phyloP scores from a whole-genome alignment of 2,888 invertebrate genomes.

The Polydrusus tereticollis region DNA sequence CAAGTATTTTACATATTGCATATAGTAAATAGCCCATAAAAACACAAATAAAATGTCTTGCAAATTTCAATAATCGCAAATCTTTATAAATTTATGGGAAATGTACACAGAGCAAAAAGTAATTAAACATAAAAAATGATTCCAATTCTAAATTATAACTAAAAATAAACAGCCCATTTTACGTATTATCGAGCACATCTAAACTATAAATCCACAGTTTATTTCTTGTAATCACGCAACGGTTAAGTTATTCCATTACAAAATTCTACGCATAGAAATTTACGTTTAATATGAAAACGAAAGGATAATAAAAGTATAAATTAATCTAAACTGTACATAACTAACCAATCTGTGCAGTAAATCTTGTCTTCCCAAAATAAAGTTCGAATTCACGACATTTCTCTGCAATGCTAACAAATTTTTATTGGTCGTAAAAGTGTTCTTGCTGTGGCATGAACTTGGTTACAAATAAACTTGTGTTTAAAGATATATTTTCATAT shows the following conservation, averaged over 20 bases:
- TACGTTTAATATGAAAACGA: slow-evolving; percentile 21
- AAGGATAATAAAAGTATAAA: slow-evolving; percentile 24
- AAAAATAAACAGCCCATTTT: slow-evolving; percentile 48
- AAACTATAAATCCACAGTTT: slow-evolving; percentile 35
- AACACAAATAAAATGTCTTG: not conserved
- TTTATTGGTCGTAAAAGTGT: slow-evolving; percentile 26
- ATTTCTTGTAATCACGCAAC: slow-evolving; percentile 23
- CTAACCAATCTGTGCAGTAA: slow-evolving; percentile 22
- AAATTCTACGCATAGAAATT: slow-evolving; percentile 22
- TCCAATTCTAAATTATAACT: slow-evolving; percentile 41
- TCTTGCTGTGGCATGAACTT: slow-evolving; percentile 4
- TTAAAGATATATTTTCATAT: not conserved
- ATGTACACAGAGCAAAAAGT: slow-evolving; percentile 20
- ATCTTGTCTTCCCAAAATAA: slow-evolving; percentile 25
- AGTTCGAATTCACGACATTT: slow-evolving; percentile 27
- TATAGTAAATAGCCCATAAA: too few relatives aligned
- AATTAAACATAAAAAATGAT: slow-evolving; percentile 34
- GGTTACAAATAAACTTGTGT: slow-evolving; percentile 3
- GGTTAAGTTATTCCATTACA: slow-evolving; percentile 6
- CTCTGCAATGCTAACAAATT: slow-evolving; percentile 16
- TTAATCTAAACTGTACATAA: slow-evolving; percentile 25
- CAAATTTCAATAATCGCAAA: not conserved
- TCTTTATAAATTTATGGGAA: slow-evolving; percentile 5
- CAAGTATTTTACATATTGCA: too few relatives aligned
- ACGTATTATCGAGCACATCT: slow-evolving; percentile 34